A percentile compares a stretch with the other conserved stretches of the same genome.
These are phyloP conservation scores for Kryptolebias ocellatus DNA, from an alignment of 2,797 vertebrate species.

Conservation along the genomic window DNA sequence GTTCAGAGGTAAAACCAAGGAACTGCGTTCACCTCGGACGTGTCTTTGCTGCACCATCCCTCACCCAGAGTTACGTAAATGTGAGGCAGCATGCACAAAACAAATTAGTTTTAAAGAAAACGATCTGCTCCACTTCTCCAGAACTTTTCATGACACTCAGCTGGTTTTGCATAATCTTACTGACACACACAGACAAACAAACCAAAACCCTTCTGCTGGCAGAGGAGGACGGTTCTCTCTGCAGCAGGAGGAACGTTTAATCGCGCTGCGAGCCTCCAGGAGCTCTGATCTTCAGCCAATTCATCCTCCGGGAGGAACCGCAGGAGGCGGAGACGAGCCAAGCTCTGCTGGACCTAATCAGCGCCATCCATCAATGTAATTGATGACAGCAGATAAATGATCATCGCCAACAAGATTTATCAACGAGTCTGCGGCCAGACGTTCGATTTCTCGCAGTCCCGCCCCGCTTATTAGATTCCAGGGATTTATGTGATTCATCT, in stretches of 20 bases:
- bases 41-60: slow-evolving; percentile 1
- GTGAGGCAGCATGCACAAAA: slow-evolving; percentile 5
- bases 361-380: slow-evolving; percentile 35
- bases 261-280: slow-evolving; percentile 15
- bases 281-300: slow-evolving; percentile 35
- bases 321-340: slow-evolving; percentile 8
- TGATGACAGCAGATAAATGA: slow-evolving; percentile 40
- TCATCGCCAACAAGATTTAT: slow-evolving; percentile 38
- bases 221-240: not conserved
- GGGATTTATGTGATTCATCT: slow-evolving; percentile 3
- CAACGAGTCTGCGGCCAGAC: slow-evolving; percentile 3
- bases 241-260: slow-evolving; percentile 21
- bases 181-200: not conserved
- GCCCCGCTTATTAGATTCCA: slow-evolving; percentile 11
- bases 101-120: not conserved
- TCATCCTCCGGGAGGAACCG: slow-evolving; percentile 7
- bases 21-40: slow-evolving; percentile 22
- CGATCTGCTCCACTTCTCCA: not conserved
- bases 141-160: not conserved
- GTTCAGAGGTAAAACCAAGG: slow-evolving; percentile 1
- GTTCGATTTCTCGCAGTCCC: slow-evolving; percentile 7
- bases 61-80: slow-evolving; percentile 12
- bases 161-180: slow-evolving; percentile 8
- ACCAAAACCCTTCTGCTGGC: slow-evolving; percentile 1
- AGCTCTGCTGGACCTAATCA: slow-evolving; percentile 22